Evolutionary conservation across 2,113 vertebrate species (phyloP), one percentile per base, ranked within the genome.

Genomic region (Gavialis gangeticus): DNA sequence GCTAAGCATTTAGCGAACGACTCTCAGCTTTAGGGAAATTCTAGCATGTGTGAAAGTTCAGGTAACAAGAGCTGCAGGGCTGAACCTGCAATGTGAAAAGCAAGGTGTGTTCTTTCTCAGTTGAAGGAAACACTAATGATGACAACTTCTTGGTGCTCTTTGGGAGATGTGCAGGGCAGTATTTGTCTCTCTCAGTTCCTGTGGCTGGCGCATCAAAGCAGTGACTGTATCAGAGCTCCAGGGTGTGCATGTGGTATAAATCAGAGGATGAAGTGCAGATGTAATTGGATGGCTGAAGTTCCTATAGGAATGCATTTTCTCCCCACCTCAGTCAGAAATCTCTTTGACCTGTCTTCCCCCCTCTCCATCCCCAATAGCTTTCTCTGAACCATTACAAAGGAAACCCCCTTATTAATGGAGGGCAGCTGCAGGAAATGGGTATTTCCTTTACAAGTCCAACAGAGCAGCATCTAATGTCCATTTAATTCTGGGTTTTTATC

Each of bases 51-150:
- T 4, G 15, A 0, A 1, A 1, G 28, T 69, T 60, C 22, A 58
- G 84, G 57, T 63, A 69, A 6, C 0, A 0, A 0, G n/a, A 75
- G 75, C 81, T 57, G 46, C 46, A 46, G 75, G 2, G 25, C 34
- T 59, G 79, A 81, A 57, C 79, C 87, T 55, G 58, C 12, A 0
- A n/a, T 25, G 4, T 73, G 75, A 24, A 0, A 19, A 46, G 83
- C 64, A 66, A 77, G 64, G 28, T 88, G 75, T 91, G 92, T 96
- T 92, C 83, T 87, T 95, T 90, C 67, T 60, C 67, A 85, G 89
- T 91, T 91, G 87, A 92, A 93, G 25, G 57, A 62, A 82, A 2
- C 60, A 69, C 4, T 12, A 85, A 24, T 30, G 37, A 11, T 17
- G 84, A 82, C 79, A 78, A 54, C 56, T 79, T 64, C 79, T 87